These are phyloP conservation scores for Rutpela maculata DNA, from an alignment of 2,888 invertebrate species.

Conservation along the genomic window DNA sequence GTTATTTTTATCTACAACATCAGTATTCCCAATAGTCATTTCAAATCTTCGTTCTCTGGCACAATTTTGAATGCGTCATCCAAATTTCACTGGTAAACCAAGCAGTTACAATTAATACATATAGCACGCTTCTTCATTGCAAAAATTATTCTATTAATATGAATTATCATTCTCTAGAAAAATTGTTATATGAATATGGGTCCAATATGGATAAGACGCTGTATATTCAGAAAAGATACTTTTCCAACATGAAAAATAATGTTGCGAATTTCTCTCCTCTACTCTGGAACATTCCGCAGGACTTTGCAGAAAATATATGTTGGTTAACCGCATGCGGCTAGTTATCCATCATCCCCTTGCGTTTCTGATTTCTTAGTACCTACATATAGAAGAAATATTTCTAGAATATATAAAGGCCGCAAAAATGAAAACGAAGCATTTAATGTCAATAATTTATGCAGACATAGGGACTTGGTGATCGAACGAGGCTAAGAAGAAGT, in stretches of 20 bases:
- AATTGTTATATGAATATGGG: not conserved
- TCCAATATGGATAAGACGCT: not conserved
- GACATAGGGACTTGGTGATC: constrained; percentile 33
- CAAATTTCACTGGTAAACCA: too few species aligned
- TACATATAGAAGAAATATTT: not conserved
- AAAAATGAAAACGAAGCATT: not conserved
- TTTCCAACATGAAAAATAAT: not conserved
- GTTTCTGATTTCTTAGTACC: not conserved
- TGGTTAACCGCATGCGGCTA: too few species aligned
- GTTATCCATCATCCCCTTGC: not conserved
- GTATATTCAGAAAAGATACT: not conserved
- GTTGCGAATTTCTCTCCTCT: not conserved
- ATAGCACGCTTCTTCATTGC: too few species aligned
- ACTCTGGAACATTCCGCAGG: not conserved
- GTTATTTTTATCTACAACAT: too few species aligned
- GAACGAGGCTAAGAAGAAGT: constrained; percentile 28
- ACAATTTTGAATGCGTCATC: too few species aligned
- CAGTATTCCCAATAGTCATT: too few species aligned
- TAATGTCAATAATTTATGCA: constrained; percentile 29
- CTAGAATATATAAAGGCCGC: not conserved
- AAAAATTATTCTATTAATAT: not conserved
- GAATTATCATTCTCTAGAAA: not conserved
- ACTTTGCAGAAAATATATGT: not conserved
- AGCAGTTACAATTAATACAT: too few species aligned
- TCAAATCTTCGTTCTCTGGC: too few species aligned